These are phyloP conservation scores for Tipula unca DNA, from an alignment of 2,888 invertebrate species.

Conservation along the genomic window DNA sequence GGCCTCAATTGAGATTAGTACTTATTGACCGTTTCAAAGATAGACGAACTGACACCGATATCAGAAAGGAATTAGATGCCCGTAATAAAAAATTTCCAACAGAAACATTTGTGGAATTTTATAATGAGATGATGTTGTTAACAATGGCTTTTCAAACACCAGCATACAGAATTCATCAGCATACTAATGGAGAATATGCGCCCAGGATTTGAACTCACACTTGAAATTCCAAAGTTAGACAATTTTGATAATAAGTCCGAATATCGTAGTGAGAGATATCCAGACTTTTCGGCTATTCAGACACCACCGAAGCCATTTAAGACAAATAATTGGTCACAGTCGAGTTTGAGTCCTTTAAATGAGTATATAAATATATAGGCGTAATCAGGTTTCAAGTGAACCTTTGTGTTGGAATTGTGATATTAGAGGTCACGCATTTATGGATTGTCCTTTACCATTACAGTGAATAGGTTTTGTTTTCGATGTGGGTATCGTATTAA, in stretches of 20 bases:
- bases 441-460: not conserved
- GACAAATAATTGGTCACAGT: too few species aligned
- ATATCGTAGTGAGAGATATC: not conserved
- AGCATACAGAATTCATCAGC: not conserved
- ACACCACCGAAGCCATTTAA: not conserved
- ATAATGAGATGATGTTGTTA: not conserved
- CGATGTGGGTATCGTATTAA: not conserved
- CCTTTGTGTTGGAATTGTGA: not conserved
- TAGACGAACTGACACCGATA: not conserved
- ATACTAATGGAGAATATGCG: not conserved
- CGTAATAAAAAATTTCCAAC: not conserved
- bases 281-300: not conserved
- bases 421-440: not conserved
- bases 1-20: not conserved
- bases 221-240: not conserved
- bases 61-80: not conserved
- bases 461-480: not conserved
- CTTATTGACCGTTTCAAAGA: not conserved
- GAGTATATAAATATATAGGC: not conserved
- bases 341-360: too few species aligned
- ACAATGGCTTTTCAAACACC: not conserved
- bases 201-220: not conserved
- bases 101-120: not conserved
- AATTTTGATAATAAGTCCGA: not conserved
- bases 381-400: not conserved